phyloP scores from a whole-genome alignment of 2,888 invertebrate species.

The Phalera bucephala region DNA sequence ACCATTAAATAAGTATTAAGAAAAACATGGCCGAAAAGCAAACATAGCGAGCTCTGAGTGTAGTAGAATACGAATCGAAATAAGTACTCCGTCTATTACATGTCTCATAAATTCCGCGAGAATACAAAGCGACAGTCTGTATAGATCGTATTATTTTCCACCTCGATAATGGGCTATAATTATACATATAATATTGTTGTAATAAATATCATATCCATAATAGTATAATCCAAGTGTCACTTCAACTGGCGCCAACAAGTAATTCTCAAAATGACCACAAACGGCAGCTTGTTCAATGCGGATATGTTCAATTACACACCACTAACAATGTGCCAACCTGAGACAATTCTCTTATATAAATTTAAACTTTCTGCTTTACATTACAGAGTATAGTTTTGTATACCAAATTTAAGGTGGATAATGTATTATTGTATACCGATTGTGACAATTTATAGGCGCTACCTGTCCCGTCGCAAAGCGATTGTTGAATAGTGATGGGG shows the following conservation, averaged over 20 bases:
- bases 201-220: neutral
- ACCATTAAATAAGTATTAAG: too few species aligned
- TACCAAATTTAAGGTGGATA: neutral
- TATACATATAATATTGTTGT: too few species aligned
- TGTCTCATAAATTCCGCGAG: too few species aligned
- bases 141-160: too few species aligned
- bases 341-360: neutral
- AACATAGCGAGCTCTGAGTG: too few species aligned
- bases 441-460: constrained; percentile 19
- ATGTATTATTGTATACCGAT: neutral
- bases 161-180: too few species aligned
- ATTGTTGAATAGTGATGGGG: constrained; percentile 19
- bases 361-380: constrained; percentile 1
- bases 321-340: neutral
- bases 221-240: neutral
- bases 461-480: constrained; percentile 22
- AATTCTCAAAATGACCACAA: neutral
- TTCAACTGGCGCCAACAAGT: constrained; percentile 11
- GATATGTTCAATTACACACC: neutral
- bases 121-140: too few species aligned
- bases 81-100: too few species aligned
- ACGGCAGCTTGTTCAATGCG: neutral
- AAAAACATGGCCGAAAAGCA: too few species aligned
- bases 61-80: too few species aligned
- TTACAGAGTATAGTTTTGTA: constrained; percentile 1